Evolutionary conservation across 2,113 vertebrate species (phyloP).

Genomic region (Bothrops jararaca): DNA sequence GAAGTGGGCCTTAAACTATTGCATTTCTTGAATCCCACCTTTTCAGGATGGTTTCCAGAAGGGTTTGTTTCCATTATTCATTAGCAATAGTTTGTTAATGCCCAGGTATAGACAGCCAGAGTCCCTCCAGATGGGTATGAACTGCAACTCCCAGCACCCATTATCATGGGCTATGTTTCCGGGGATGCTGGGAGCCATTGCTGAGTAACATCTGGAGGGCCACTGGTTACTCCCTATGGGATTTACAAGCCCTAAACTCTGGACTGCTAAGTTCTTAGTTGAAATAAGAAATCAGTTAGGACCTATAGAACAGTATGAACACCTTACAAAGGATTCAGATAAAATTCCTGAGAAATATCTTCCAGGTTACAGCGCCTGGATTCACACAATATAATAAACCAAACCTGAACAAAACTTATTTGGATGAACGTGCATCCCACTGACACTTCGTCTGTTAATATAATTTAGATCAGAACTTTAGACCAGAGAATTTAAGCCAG

Average conservation of each 20-base stretch:
- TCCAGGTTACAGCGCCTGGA: background rate
- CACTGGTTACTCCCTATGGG: background rate
- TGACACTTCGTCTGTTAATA: background rate
- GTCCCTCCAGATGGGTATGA: background rate
- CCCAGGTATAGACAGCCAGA: background rate
- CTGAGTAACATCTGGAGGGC: background rate
- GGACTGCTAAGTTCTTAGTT: background rate
- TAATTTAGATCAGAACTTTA: background rate
- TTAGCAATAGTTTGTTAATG: background rate
- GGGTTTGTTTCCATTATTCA: background rate
- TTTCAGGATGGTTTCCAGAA: background rate
- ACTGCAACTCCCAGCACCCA: background rate
- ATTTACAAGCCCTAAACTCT: background rate
- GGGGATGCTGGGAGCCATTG: background rate
- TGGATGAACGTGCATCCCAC: background rate
- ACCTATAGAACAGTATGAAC: background rate
- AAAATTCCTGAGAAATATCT: background rate
- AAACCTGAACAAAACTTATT: background rate
- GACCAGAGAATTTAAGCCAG: background rate
- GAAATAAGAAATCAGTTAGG: background rate
- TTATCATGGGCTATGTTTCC: background rate
- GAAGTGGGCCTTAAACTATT: background rate
- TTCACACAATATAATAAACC: background rate
- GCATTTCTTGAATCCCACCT: background rate
- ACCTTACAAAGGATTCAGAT: background rate